Evolutionary conservation across 2,113 vertebrate species (phyloP).

Genomic region (Rhinopomastus cyanomelas): DNA sequence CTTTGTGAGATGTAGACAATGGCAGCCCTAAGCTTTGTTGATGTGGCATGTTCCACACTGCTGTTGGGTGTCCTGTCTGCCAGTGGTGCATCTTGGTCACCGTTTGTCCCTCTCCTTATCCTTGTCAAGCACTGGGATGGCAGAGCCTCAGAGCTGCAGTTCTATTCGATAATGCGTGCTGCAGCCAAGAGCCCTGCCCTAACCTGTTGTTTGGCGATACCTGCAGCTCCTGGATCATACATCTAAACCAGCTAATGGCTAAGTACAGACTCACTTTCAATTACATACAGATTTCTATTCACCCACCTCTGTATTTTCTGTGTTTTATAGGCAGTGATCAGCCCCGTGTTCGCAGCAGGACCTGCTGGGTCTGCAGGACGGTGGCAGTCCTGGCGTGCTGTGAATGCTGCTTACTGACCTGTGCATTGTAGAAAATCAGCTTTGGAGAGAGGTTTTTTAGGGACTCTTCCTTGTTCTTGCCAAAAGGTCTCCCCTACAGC

Average conservation of each 20-base stretch:
- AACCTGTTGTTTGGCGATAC: not conserved
- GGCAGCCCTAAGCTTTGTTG: not conserved
- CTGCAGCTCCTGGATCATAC: not conserved
- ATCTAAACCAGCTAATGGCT: not conserved
- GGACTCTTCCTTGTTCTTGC: not conserved
- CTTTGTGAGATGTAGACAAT: not conserved
- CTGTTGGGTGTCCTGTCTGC: not conserved
- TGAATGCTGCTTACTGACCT: not conserved
- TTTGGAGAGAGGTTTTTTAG: not conserved
- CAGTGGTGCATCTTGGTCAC: not conserved
- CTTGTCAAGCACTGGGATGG: not conserved
- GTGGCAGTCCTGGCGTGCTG: not conserved
- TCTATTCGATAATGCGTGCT: not conserved
- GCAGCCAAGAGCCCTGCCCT: not conserved
- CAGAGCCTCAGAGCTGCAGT: not conserved
- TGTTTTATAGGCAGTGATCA: not conserved
- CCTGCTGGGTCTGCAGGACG: not conserved
- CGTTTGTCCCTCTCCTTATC: not conserved
- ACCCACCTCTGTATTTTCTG: not conserved
- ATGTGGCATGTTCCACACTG: fast-evolving
- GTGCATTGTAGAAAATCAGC: not conserved
- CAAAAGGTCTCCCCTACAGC: not conserved
- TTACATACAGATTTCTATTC: not conserved
- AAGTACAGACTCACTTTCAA: not conserved
- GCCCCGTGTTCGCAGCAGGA: not conserved